A percentile compares a stretch with the other conserved stretches of the same genome.
phyloP scores from a whole-genome alignment of 2,113 vertebrate species.

The Periophthalmus modestus region DNA sequence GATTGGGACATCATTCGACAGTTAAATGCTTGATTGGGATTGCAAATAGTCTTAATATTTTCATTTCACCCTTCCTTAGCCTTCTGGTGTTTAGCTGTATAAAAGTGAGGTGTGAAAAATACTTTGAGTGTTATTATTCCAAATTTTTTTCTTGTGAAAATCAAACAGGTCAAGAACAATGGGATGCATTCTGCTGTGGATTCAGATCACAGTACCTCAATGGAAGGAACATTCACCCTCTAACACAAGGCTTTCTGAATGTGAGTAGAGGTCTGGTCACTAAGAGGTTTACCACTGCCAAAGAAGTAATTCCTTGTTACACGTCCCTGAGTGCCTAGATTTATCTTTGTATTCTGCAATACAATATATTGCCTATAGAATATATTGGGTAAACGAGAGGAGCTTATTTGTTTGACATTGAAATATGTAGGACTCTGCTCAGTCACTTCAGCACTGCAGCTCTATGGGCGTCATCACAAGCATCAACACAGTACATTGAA shows the following conservation, averaged over 20 bases:
- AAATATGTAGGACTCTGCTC: constrained; percentile 39
- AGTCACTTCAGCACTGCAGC: constrained; percentile 22
- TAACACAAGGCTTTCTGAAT: neutral
- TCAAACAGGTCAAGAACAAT: neutral
- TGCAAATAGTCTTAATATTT: neutral
- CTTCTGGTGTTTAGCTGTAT: neutral
- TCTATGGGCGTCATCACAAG: constrained; percentile 28
- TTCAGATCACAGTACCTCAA: neutral
- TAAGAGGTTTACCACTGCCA: neutral
- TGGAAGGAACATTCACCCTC: neutral
- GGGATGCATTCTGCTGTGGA: neutral
- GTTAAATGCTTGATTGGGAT: neutral
- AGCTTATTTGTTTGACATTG: constrained; percentile 25
- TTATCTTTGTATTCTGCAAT: too few relatives aligned
- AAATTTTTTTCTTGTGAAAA: neutral
- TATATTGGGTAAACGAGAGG: neutral
- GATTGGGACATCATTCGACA: neutral
- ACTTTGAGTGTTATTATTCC: neutral
- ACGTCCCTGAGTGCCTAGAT: neutral
- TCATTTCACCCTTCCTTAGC: neutral
- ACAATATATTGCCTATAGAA: neutral
- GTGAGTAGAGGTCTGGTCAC: neutral
- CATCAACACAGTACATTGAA: constrained; percentile 20
- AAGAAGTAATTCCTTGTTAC: neutral
- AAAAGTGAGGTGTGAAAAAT: constrained; percentile 2